Base-by-base conservation (phyloP, 1,140 invertebrate species). In the Alviniconcha marisindica region DNA sequence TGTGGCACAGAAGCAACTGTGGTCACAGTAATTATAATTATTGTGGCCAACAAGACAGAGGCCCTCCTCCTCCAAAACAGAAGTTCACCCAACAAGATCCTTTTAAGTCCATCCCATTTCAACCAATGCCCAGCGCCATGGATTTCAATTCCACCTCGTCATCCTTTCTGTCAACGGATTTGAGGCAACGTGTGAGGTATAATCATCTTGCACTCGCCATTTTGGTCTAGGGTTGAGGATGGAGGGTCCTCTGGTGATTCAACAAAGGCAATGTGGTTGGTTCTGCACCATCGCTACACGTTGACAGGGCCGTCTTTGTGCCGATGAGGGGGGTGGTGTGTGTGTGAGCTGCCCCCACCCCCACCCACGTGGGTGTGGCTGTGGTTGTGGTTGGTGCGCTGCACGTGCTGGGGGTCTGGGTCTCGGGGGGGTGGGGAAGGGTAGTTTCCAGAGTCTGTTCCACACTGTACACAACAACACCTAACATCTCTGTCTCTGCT, bases 261-360 rank as follows among this genome's bases (percentile, higher is more conserved):
- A 36, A 63, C 38, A 54, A n/a, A 60, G 33, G 36, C 78, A 80
- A 69, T 24, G 15, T 10, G 33, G 15, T 14, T 36, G 10, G 48
- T 12, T 40, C 15, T 38, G 36, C 36, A 28, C 3, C 44, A 2
- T 15, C 21, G 5, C 40, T 44, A 80, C 56, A 80, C 60, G 44
- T 80, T 66, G 36, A 80, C 56, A 0, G 77, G 54, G 36, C n/a
- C 15, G 15, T 80, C 56, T 80, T 60, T 69, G 60, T 42, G 78
- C 14, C 60, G 78, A 7, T 31, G 78, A 31, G 78, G 38, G 28
- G 38, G 12, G 15, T 69, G 78, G 56, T 80, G 56, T 3, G 56
- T 15, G 40, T 66, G 54, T 80, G 60, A 24, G 36, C 78, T 60
- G 33, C 76, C 36, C 31, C 73, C 28, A 7, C 40, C 44, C n/a